These are phyloP conservation scores for Tiphia femorata DNA, from an alignment of 2,888 invertebrate species.

Conservation along the genomic window DNA sequence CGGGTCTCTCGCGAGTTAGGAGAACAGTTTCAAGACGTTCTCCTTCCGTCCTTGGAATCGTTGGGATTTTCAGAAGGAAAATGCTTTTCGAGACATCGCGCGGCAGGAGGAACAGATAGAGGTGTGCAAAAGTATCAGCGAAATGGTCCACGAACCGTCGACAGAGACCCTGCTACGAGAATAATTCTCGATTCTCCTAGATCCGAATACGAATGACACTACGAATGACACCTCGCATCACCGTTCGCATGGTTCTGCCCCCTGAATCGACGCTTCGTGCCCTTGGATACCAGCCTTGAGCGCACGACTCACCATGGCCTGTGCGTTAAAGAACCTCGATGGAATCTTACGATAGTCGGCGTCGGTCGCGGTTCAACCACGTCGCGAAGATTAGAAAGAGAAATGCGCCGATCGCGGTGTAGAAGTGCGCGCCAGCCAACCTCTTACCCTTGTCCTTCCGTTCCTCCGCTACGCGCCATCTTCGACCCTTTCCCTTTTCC, in stretches of 20 bases:
- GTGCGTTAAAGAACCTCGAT: constrained; percentile 34
- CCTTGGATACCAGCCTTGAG: too few species aligned
- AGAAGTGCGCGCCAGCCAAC: constrained; percentile 1
- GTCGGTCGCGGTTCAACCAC: background rate
- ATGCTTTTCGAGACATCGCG: too few species aligned
- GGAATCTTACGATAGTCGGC: constrained; percentile 36
- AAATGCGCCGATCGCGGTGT: constrained; percentile 2
- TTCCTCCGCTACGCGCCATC: constrained; percentile 1
- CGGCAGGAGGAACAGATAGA: too few species aligned
- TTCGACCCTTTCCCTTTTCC: constrained; percentile 5
- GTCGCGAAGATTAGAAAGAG: constrained; percentile 23
- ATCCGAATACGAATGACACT: too few species aligned
- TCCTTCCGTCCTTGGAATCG: background rate
- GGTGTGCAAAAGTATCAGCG: too few species aligned
- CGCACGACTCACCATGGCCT: constrained; percentile 35
- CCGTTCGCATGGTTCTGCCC: background rate
- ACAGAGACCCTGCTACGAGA: too few species aligned
- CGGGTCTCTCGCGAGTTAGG: too few species aligned
- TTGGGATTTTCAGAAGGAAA: too few species aligned
- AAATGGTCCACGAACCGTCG: too few species aligned
- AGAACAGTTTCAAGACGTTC: too few species aligned
- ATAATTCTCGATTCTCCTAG: too few species aligned
- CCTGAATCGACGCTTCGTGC: background rate
- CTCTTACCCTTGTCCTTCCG: constrained; percentile 1
- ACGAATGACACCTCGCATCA: too few species aligned